Base-by-base conservation (phyloP, 2,888 invertebrate species). In the Aphodius sticticus region DNA sequence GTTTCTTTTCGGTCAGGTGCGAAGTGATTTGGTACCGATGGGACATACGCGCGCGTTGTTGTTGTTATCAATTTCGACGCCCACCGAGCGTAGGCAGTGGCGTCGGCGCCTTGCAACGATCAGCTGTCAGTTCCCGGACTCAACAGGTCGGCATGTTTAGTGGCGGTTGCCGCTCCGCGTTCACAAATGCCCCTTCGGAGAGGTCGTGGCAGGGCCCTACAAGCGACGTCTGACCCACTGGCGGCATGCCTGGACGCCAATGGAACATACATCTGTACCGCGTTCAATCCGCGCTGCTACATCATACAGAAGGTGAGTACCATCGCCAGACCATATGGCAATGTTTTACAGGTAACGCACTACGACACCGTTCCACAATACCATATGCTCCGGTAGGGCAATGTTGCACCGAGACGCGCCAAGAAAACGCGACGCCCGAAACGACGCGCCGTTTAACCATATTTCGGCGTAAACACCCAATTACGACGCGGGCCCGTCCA, bases 291-390 rank as follows among this genome's bases (percentile, higher is more conserved):
- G 37, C 89, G 93, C 81, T 93, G 92, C 88, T 93, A 91, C 88
- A 92, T 93, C 85, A 92, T 93, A 78, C 92, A 93, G 85, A 93
- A 93, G 92, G 93, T 93, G 88, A 87, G 89, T 81, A 37, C 53
- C 7, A 5, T 9, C 53, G 26, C 35, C 70, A 15, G 35, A 16
- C 80, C 78, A 80, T 80, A 80, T 80, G 79, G 77, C 69, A 69
- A 76, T 35, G 16, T 35, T 38, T 77, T 26, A 12, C 3, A 3
- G 12, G 53, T 53, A 53, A 53, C 69, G 5, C 53, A 16, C 16
- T 69, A 26, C 76, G 16, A n/a, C 76, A 16, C 16, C 16, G 35
- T 15, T 72, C n/a, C 72, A 69, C 76, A 26, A 69, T 26, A 35
- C 53, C 53, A 53, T 53, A 53, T n/a, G 76, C 14, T 26, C 14